Evolutionary conservation across 2,797 vertebrate genomes (phyloP), one percentile per base, ranked within the genome.

Genomic region (Helostoma temminkii): DNA sequence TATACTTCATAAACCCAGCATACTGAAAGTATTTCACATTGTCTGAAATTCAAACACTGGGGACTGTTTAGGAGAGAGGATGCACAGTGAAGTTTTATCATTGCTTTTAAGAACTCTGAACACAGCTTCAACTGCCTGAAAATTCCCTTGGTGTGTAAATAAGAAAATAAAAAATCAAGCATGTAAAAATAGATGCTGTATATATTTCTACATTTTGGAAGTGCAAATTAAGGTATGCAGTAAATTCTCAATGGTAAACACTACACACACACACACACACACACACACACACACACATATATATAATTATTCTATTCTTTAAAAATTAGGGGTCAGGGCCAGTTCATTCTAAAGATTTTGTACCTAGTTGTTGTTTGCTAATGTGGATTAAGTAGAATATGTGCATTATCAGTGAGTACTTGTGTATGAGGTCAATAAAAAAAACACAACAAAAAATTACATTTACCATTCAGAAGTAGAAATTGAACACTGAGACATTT

Each of bases 11-110:
- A 49, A 74, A 61, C 18, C 16, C 9, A 1, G 48, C 39, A 37
- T 16, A 50, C 3, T 49, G 37, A 50, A 57, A 71, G 48, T 14
- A 3, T 57, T 58, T 54, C 50, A 52, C 26, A 45, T 63, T 61
- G 66, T 74, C 16, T 57, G n/a, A 49, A 47, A 64, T 36, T 68
- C 68, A 72, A 66, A 65, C 34, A 36, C 50, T 47, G 52, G 70
- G 47, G 72, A 77, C 3, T 3, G 2, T 0, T 32, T 45, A 45
- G 66, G 43, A 34, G 42, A 14, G 47, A 45, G 10, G 15, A 52
- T 1, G 1, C 19, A 1, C 0, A 10, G 30, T 1, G 21, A 26
- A 54, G 34, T 71, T 76, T 72, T 46, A 69, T 76, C 63, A 69
- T 46, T 70, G 46, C 76, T 74, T 69, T 74, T 46, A 46, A 64